These are phyloP conservation scores for Drosophila kurseongensis DNA, from an alignment of 1,140 invertebrate species.

Conservation along the genomic window DNA sequence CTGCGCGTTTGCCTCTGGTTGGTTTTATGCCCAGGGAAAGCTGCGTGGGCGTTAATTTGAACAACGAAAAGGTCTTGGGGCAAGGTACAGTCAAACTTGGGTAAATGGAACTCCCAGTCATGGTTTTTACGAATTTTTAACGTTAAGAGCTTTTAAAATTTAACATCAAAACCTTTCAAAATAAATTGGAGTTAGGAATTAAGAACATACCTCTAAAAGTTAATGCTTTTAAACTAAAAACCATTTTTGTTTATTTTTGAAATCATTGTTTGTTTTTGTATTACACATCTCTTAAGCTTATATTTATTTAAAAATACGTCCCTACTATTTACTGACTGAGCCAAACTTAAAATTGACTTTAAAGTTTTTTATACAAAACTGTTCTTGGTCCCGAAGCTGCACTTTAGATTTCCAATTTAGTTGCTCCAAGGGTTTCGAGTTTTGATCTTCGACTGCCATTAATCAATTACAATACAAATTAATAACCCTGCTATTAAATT, in stretches of 20 bases:
- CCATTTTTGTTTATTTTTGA: no score
- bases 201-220: no score
- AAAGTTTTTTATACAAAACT: not conserved
- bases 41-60: slow-evolving; percentile 43
- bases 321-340: no score
- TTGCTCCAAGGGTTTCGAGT: slow-evolving; percentile 3
- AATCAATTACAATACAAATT: slow-evolving; percentile 40
- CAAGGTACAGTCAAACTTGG: not conserved
- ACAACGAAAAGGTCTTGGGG: slow-evolving; percentile 3
- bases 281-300: no score
- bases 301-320: no score
- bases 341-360: no score
- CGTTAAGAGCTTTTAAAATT: no score
- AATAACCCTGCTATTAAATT: slow-evolving; percentile 43
- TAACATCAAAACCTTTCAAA: no score
- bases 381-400: not conserved
- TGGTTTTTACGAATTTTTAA: no score
- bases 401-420: slow-evolving; percentile 5
- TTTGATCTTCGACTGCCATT: slow-evolving; percentile 18
- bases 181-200: no score
- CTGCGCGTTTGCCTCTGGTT: not conserved
- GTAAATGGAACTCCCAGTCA: not conserved
- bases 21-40: slow-evolving; percentile 29
- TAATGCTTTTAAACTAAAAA: no score
- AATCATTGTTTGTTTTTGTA: no score